These are phyloP conservation scores for Scotopteryx bipunctaria DNA, from an alignment of 2,888 invertebrate species.

Conservation along the genomic window DNA sequence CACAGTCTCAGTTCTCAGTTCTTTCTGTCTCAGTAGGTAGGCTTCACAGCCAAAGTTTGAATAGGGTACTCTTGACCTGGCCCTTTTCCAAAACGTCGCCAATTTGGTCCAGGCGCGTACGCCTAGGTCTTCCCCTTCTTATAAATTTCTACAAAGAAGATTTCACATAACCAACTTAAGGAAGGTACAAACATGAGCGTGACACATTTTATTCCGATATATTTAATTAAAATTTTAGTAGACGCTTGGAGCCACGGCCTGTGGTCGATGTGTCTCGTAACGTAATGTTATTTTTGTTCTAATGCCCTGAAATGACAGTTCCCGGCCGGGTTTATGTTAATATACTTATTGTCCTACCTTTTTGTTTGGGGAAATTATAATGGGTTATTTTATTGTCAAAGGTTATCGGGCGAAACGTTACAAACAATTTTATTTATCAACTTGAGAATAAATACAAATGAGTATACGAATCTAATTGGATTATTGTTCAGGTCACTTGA, in stretches of 20 bases:
- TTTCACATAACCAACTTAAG: background rate
- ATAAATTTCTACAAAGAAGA: too few relatives aligned
- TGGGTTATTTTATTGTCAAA: conserved; percentile 27
- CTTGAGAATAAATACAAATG: conserved; percentile 1
- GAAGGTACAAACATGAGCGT: background rate
- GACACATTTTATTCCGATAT: conserved; percentile 6
- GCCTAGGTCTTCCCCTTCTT: too few relatives aligned
- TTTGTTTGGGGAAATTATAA: conserved; percentile 33
- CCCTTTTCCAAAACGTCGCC: too few relatives aligned
- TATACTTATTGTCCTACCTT: conserved; percentile 31
- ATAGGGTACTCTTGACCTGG: too few relatives aligned
- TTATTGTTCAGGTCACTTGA: too few relatives aligned
- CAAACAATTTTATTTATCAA: conserved; percentile 12
- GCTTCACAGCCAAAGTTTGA: too few relatives aligned
- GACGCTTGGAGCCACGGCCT: conserved; percentile 20
- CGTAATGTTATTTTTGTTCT: conserved; percentile 43
- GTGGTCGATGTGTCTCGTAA: conserved; percentile 30
- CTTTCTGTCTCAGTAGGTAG: too few relatives aligned
- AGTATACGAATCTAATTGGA: background rate
- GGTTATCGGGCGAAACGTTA: conserved; percentile 18
- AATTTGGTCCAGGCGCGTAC: too few relatives aligned
- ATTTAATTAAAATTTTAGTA: conserved; percentile 55
- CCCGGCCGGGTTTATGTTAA: conserved; percentile 32
- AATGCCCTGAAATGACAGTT: conserved; percentile 29
- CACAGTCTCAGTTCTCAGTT: too few relatives aligned